Percentiles rank a stretch among this genome's conserved stretches.
phyloP scores from a whole-genome alignment of 2,888 invertebrate genomes.

The Empis stercorea region DNA sequence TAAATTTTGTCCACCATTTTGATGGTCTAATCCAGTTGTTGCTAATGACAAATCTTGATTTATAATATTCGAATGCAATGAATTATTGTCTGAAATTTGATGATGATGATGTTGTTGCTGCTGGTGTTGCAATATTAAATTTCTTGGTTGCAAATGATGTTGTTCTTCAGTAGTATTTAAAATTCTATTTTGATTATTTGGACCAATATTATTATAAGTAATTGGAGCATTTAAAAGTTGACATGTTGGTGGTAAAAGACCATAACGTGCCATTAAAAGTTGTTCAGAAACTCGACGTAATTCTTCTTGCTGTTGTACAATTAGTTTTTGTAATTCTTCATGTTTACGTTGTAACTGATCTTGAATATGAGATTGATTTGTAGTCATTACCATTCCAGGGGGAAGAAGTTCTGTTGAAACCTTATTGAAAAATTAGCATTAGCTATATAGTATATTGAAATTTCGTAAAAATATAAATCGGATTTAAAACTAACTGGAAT shows the following conservation, averaged over 20 bases:
- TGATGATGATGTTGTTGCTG: conserved; percentile 15
- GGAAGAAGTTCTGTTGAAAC: conserved; percentile 24
- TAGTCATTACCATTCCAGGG: conserved; percentile 40
- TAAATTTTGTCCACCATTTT: conserved; percentile 13
- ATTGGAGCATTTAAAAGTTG: conserved; percentile 18
- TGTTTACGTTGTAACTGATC: conserved; percentile 70
- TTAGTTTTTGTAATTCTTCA: conserved; percentile 71
- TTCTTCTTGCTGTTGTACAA: conserved; percentile 77
- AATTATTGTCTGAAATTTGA: conserved; percentile 29
- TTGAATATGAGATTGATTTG: conserved; percentile 48
- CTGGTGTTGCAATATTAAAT: conserved; percentile 1
- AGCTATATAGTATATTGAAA: no score
- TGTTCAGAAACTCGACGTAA: conserved; percentile 76
- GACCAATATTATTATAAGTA: conserved; percentile 17
- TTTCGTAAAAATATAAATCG: not conserved
- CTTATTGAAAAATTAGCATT: conserved; percentile 7
- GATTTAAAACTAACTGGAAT: conserved; percentile 18
- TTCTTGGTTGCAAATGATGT: conserved; percentile 1
- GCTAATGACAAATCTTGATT: conserved; percentile 15
- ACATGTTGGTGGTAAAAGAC: conserved; percentile 41
- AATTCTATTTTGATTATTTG: conserved; percentile 13
- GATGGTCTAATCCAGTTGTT: conserved; percentile 16
- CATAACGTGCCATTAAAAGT: conserved; percentile 65
- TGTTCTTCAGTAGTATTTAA: conserved; percentile 15
- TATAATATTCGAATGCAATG: conserved; percentile 5